Conservation (phyloP, 2,113 vertebrate genomes). For the Aspiorhynchus laticeps region DNA sequence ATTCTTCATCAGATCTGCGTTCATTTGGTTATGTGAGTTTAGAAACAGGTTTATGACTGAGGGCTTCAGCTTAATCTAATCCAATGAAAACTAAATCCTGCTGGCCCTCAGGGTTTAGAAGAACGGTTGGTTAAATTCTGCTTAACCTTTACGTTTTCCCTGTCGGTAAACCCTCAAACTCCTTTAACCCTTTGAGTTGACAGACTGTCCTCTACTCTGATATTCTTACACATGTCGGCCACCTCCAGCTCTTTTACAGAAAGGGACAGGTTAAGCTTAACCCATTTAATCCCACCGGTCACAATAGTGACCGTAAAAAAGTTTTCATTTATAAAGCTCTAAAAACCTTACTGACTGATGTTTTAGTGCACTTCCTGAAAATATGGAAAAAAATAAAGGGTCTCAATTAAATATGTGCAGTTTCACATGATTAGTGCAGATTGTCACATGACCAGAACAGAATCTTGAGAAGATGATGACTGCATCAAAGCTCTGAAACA, state of each 20-base stretch:
- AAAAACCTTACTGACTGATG: too few species aligned
- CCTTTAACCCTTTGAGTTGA: constrained; percentile 78
- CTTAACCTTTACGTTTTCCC: not conserved
- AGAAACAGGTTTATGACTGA: constrained; percentile 77
- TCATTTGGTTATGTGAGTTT: constrained; percentile 67
- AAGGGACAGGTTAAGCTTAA: not conserved
- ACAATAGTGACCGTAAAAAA: too few species aligned
- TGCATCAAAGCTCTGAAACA: too few species aligned
- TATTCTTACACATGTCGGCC: not conserved
- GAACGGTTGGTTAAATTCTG: constrained; percentile 75
- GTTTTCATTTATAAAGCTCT: too few species aligned
- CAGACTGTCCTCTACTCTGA: constrained; percentile 39
- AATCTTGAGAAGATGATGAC: too few species aligned
- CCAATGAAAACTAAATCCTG: not conserved
- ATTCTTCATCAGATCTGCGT: not conserved
- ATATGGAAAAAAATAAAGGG: too few species aligned
- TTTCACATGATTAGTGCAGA: too few species aligned
- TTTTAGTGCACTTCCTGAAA: too few species aligned
- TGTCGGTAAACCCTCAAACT: not conserved
- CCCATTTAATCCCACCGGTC: too few species aligned
- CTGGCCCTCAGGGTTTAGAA: constrained; percentile 74
- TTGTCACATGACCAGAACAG: too few species aligned
- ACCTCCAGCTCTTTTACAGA: not conserved
- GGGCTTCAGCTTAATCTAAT: constrained; percentile 57
- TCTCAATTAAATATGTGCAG: too few species aligned